Evolutionary conservation across 2,888 invertebrate species (phyloP).

Genomic region (Drosophila robusta): DNA sequence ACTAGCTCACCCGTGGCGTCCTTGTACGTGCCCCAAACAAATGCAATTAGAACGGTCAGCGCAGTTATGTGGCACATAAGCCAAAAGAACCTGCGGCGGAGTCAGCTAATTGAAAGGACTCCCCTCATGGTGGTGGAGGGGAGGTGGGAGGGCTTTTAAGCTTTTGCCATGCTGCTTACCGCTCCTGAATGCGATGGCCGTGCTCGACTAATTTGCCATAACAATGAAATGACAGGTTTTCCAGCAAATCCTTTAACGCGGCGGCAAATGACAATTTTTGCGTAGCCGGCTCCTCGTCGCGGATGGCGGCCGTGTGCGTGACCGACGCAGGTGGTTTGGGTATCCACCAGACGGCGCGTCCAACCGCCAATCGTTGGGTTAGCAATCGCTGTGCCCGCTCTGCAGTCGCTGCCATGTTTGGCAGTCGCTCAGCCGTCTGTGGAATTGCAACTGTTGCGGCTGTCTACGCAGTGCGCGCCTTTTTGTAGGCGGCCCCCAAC

Average conservation of each 20-base stretch:
- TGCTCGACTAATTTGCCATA: slow-evolving; percentile 83
- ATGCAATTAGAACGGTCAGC: slow-evolving; percentile 74
- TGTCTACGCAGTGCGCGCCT: slow-evolving; percentile 39
- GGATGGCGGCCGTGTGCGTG: slow-evolving; percentile 14
- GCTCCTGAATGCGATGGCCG: slow-evolving; percentile 74
- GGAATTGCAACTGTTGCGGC: slow-evolving; percentile 78
- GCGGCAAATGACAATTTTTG: slow-evolving; percentile 71
- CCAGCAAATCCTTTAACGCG: slow-evolving; percentile 81
- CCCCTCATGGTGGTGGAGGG: not conserved
- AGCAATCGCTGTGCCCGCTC: slow-evolving; percentile 11
- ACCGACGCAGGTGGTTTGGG: slow-evolving; percentile 40
- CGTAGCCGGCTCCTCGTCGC: slow-evolving; percentile 37
- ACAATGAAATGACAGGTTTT: slow-evolving; percentile 83
- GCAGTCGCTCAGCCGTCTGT: slow-evolving; percentile 58
- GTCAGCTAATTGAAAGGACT: slow-evolving; percentile 63
- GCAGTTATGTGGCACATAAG: slow-evolving; percentile 77
- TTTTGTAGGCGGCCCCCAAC: slow-evolving; percentile 56
- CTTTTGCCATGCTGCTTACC: slow-evolving; percentile 61
- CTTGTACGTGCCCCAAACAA: slow-evolving; percentile 67
- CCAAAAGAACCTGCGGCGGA: slow-evolving; percentile 79
- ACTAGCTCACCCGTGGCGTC: slow-evolving; percentile 62
- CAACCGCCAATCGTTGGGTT: slow-evolving; percentile 60
- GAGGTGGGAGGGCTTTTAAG: slow-evolving; percentile 1
- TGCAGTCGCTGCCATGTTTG: slow-evolving; percentile 46
- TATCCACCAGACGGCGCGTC: slow-evolving; percentile 82